Base-by-base conservation (phyloP, 2,888 invertebrate genomes). In the Strigamia crassipes region DNA sequence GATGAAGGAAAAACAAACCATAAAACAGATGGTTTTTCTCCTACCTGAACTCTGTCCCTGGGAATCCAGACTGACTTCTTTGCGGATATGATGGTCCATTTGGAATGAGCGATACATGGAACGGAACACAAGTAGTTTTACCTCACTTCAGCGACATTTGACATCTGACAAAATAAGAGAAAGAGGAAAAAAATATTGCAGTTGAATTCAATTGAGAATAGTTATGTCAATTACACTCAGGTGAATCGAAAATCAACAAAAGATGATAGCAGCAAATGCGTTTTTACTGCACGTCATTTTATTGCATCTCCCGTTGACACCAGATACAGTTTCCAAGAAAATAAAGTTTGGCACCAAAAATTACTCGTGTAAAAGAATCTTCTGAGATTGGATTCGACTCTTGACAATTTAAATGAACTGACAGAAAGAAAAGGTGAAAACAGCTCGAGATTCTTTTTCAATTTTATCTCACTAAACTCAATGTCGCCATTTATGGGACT, bases 11-110 rank as follows among this genome's bases (percentile, higher is more conserved):
- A 73, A 73, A 73, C 27, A 73, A 66, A 73, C 73, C 31, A 73
- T 73, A 73, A 73, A 73, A 73, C 73, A 73, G 73, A 31, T 27
- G 27, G 27, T 73, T 73, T 73, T 73, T 73, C 73, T 78, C 78
- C 78, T 78, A 78, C 78, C 78, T 78, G 78, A 78, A 42, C 78
- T 78, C 78, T 78, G 78, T 42, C 78, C 78, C 78, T 78, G 78
- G 42, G 78, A 78, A 42, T 78, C 78, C 78, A 78, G 78, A 21
- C 78, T 78, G 41, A 78, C 78, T 78, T 78, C 78, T 42, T 78
- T 78, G 41, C 78, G 38, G 78, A 78, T 78, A 42, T 78, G 78
- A 42, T 38, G 78, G 42, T 78, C 78, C 78, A 78, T 78, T 38
- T 78, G 41, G 41, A 78, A 73, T 73, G 73, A 73, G 73, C 73